A percentile compares a stretch with the other conserved stretches of the same genome.
These are phyloP conservation scores for Felis catus DNA, from an alignment of 2,113 vertebrate genomes.

Conservation along the genomic window DNA sequence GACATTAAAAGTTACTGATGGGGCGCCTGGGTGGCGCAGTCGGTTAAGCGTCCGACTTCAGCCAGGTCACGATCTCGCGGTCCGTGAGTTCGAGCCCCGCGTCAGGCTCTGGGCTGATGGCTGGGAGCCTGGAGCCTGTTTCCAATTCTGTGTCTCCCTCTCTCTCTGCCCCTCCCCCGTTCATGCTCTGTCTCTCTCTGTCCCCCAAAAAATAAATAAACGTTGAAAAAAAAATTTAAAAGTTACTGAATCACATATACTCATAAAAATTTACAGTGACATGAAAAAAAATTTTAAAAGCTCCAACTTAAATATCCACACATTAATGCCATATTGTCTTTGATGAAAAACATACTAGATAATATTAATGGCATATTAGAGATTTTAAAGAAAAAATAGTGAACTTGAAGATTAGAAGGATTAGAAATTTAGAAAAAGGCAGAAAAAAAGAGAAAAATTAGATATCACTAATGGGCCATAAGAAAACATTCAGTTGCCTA, in stretches of 20 bases:
- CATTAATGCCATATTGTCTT: background rate
- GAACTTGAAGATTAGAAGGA: background rate
- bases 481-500: background rate
- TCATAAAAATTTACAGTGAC: background rate
- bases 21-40: too few relatives aligned
- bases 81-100: too few relatives aligned
- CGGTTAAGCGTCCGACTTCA: too few relatives aligned
- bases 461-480: background rate
- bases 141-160: too few relatives aligned
- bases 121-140: too few relatives aligned
- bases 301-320: background rate
- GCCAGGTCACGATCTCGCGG: too few relatives aligned
- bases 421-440: background rate
- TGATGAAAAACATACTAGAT: background rate
- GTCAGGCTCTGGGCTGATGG: too few relatives aligned
- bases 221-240: too few relatives aligned
- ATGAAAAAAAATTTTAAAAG: background rate
- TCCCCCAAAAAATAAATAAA: too few relatives aligned
- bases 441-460: background rate
- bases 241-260: background rate
- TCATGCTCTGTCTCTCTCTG: too few relatives aligned
- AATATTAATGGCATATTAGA: background rate
- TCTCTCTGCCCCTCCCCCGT: too few relatives aligned
- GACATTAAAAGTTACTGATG: background rate
- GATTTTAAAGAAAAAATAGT: background rate